Percentiles rank a stretch among this genome's conserved stretches.
phyloP scores from a whole-genome alignment of 2,888 invertebrate species.

The Euplagia quadripunctaria region DNA sequence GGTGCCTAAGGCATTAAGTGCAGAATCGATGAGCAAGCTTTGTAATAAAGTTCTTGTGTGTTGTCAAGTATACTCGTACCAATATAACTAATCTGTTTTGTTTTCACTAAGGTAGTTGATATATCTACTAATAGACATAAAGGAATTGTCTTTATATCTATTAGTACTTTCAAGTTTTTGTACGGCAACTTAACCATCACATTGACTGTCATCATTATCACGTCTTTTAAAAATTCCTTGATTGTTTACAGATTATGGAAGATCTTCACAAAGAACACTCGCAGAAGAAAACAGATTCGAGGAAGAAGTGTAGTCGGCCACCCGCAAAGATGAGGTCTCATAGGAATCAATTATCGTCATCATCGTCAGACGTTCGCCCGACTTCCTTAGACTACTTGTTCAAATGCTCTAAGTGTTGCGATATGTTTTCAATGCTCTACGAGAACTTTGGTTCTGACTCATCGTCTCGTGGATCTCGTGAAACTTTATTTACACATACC shows the following conservation, averaged over 20 bases:
- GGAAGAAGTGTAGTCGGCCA: not conserved
- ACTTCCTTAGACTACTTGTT: not conserved
- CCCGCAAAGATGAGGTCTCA: not conserved
- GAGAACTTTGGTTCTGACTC: not conserved
- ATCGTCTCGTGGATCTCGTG: too few relatives aligned
- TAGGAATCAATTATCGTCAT: not conserved
- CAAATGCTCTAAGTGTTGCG: not conserved
- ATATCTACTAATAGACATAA: too few relatives aligned
- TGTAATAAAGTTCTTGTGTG: too few relatives aligned
- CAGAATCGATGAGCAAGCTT: too few relatives aligned
- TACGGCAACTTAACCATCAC: too few relatives aligned
- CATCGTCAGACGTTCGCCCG: not conserved
- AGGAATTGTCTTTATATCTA: too few relatives aligned
- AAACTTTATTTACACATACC: not conserved
- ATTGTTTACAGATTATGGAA: not conserved
- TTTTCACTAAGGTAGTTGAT: too few relatives aligned
- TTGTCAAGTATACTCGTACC: too few relatives aligned
- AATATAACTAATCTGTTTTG: too few relatives aligned
- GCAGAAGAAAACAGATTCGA: not conserved
- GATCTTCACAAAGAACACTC: not conserved
- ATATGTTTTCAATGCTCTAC: not conserved
- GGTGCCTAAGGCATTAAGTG: too few relatives aligned
- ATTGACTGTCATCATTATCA: too few relatives aligned
- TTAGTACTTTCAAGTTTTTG: too few relatives aligned
- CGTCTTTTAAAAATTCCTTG: not conserved